A percentile compares a stretch with the other conserved stretches of the same genome.
Evolutionary conservation across 2,113 vertebrate species (phyloP).

Genomic region (Callopanchax toddi): DNA sequence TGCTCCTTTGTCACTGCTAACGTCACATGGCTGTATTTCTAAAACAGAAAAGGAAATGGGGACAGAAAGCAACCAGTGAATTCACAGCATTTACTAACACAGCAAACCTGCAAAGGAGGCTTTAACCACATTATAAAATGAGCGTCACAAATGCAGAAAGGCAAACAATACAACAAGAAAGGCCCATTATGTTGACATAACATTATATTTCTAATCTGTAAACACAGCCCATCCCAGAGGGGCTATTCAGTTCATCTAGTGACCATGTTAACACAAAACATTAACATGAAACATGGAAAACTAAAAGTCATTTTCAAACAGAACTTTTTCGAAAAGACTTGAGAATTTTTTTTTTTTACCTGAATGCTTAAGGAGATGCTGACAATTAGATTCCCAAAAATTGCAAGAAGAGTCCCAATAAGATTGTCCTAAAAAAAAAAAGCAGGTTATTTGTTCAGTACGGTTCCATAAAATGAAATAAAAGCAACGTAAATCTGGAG

Average conservation of each 20-base stretch:
- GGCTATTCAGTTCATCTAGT: not conserved
- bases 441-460: not conserved
- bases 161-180: not conserved
- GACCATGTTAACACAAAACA: not conserved
- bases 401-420: slow-evolving; percentile 93
- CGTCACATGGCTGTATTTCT: slow-evolving; percentile 94
- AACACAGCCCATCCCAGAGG: not conserved
- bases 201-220: not conserved
- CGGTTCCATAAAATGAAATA: not conserved
- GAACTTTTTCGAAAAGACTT: not conserved
- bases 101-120: not conserved
- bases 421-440: slow-evolving; percentile 87
- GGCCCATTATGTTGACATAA: not conserved
- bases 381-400: slow-evolving; percentile 92
- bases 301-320: not conserved
- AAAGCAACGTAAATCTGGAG: too few relatives aligned
- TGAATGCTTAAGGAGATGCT: slow-evolving; percentile 94
- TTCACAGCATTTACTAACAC: not conserved
- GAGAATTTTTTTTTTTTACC: slow-evolving; percentile 76
- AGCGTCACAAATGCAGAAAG: not conserved
- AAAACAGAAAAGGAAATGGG: slow-evolving; percentile 9
- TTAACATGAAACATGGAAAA: not conserved
- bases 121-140: not conserved
- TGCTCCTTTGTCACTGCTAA: slow-evolving; percentile 88
- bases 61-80: too few relatives aligned